Evolutionary conservation across 2,797 vertebrate genomes (phyloP).

Genomic region (Pelochelys cantorii): DNA sequence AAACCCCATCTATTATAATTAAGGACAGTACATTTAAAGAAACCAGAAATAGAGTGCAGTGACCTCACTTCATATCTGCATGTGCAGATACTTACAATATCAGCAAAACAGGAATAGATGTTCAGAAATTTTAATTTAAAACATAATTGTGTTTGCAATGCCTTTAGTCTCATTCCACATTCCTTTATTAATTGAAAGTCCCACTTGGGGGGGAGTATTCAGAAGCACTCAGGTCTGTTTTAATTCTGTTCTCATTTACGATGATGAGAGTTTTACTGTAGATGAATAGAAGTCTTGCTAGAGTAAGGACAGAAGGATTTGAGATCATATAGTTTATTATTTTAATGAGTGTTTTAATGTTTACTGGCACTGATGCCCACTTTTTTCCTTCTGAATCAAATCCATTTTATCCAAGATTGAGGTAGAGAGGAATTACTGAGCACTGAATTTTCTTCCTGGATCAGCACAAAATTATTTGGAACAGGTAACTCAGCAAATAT

Average conservation of each 20-base stretch:
- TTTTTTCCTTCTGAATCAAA: conserved; percentile 60
- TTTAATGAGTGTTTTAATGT: conserved; percentile 28
- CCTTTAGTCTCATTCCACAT: background rate
- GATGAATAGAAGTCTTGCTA: conserved; percentile 21
- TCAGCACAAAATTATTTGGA: conserved; percentile 81
- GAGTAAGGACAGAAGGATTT: conserved; percentile 36
- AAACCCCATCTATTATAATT: background rate
- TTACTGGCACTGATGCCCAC: conserved; percentile 60
- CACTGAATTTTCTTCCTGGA: conserved; percentile 58
- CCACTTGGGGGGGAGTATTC: background rate
- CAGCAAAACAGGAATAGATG: background rate
- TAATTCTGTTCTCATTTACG: background rate
- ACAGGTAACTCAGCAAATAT: conserved; percentile 76
- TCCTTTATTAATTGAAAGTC: conserved; percentile 16
- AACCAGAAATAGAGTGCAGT: conserved; percentile 1
- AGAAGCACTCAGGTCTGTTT: background rate
- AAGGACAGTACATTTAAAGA: conserved; percentile 1
- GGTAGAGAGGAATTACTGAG: conserved; percentile 65
- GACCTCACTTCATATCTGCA: background rate
- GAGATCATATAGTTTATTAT: conserved; percentile 37
- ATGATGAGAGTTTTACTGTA: background rate
- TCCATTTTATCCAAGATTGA: conserved; percentile 61
- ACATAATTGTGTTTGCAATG: background rate
- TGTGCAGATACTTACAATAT: background rate
- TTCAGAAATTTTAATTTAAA: background rate